These are phyloP conservation scores for Riparia riparia DNA, from an alignment of 2,113 vertebrate genomes.

Conservation along the genomic window DNA sequence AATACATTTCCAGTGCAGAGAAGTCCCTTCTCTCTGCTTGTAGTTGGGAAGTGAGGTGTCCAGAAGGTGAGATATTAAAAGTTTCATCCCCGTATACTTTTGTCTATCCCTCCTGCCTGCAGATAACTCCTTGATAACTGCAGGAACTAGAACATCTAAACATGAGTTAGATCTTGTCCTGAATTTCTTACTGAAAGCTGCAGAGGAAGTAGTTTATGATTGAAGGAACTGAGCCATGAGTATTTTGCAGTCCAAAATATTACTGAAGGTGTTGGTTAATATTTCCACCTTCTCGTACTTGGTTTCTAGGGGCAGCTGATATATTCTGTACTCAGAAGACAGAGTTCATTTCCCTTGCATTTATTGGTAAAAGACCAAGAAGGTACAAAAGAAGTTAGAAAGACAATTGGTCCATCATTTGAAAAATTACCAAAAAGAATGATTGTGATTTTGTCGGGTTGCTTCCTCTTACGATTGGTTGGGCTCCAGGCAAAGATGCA, in stretches of 20 bases:
- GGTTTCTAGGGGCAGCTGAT: background rate
- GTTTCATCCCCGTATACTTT: accelerated
- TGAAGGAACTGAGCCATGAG: background rate
- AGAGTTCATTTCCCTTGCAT: background rate
- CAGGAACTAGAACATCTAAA: background rate
- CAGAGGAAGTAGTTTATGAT: background rate
- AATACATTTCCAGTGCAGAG: background rate
- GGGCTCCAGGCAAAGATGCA: background rate
- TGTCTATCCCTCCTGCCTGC: background rate
- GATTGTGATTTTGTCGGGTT: background rate
- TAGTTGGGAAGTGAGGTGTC: background rate
- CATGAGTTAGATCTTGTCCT: background rate
- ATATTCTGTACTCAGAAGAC: background rate
- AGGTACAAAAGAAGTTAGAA: background rate
- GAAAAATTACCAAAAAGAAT: background rate
- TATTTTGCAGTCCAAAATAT: background rate
- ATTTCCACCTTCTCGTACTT: background rate
- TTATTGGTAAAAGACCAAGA: background rate
- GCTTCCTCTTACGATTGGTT: background rate
- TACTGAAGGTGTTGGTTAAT: background rate
- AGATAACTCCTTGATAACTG: background rate
- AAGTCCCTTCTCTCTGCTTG: background rate
- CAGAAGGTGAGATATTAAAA: background rate
- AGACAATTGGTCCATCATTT: background rate
- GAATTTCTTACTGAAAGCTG: background rate